A percentile compares a stretch with the other conserved stretches of the same genome.
These are phyloP conservation scores for Melanophora roralis DNA, from an alignment of 2,888 invertebrate species.

Conservation along the genomic window DNA sequence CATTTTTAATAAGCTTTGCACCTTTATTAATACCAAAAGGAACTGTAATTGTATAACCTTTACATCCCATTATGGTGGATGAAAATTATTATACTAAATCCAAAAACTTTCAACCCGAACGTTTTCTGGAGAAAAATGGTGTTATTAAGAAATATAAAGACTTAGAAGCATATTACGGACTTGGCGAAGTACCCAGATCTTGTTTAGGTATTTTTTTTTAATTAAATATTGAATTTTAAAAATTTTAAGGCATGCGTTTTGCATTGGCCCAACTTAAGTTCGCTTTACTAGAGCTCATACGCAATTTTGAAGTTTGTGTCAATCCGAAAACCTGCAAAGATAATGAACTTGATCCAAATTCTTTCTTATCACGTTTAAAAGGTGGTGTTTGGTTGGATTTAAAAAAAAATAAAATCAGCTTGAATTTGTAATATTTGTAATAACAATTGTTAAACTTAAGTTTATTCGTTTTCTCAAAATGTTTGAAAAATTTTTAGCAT, in stretches of 20 bases:
- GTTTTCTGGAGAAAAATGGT: constrained; percentile 69
- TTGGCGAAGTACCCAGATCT: constrained; percentile 60
- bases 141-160: constrained; percentile 62
- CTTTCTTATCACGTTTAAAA: constrained; percentile 66
- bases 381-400: constrained; percentile 68
- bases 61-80: constrained; percentile 68
- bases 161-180: constrained; percentile 46
- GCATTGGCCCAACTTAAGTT: constrained; percentile 73
- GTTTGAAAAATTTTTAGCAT: no score
- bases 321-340: constrained; percentile 72
- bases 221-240: not conserved
- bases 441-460: no score
- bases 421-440: no score
- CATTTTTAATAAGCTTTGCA: constrained; percentile 69
- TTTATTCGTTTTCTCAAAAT: no score
- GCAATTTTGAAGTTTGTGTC: constrained; percentile 71
- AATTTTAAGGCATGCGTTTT: constrained; percentile 73
- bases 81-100: constrained; percentile 69
- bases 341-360: constrained; percentile 68
- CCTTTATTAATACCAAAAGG: constrained; percentile 67
- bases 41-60: constrained; percentile 68
- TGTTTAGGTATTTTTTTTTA: constrained; percentile 52
- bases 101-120: constrained; percentile 67
- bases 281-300: constrained; percentile 70
- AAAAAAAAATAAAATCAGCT: constrained; percentile 14